Conservation (phyloP, 2,113 vertebrate species). For the Ammodytes marinus region DNA sequence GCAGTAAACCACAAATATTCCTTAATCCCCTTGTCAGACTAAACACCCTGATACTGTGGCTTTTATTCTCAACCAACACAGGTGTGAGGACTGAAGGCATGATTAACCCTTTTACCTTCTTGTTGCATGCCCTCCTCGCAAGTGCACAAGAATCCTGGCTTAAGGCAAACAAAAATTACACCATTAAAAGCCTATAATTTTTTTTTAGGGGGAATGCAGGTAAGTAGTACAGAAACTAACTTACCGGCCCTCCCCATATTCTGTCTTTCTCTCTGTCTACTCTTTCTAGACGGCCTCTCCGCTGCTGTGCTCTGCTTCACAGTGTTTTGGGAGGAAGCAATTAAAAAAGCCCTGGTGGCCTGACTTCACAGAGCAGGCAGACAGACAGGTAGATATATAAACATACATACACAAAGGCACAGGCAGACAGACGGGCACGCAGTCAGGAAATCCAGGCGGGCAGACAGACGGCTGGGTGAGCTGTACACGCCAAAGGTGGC, state of each 20-base stretch:
- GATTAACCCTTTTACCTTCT: constrained; percentile 30
- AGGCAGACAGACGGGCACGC: constrained; percentile 49
- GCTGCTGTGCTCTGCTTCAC: constrained; percentile 50
- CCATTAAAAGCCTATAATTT: background rate
- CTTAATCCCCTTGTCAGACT: constrained; percentile 76
- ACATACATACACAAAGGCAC: constrained; percentile 63
- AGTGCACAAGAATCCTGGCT: constrained; percentile 1
- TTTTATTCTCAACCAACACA: constrained; percentile 65
- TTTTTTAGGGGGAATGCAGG: background rate
- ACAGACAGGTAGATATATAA: constrained; percentile 74
- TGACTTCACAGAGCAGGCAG: constrained; percentile 71
- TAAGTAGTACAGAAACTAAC: background rate
- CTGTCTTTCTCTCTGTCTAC: constrained; percentile 12
- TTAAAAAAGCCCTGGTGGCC: constrained; percentile 80
- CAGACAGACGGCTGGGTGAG: constrained; percentile 36
- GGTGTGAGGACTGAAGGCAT: constrained; percentile 63
- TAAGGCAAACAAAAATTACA: background rate
- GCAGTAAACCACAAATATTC: constrained; percentile 57
- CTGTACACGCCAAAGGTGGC: constrained; percentile 69
- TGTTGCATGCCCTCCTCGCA: background rate
- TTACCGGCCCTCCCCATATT: background rate
- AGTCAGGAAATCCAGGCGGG: constrained; percentile 53
- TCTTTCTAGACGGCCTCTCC: constrained; percentile 44
- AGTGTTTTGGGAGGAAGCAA: constrained; percentile 78
- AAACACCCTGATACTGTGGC: constrained; percentile 70